Evolutionary conservation across 2,113 vertebrate species (phyloP).

Genomic region (Coryphaenoides rupestris): DNA sequence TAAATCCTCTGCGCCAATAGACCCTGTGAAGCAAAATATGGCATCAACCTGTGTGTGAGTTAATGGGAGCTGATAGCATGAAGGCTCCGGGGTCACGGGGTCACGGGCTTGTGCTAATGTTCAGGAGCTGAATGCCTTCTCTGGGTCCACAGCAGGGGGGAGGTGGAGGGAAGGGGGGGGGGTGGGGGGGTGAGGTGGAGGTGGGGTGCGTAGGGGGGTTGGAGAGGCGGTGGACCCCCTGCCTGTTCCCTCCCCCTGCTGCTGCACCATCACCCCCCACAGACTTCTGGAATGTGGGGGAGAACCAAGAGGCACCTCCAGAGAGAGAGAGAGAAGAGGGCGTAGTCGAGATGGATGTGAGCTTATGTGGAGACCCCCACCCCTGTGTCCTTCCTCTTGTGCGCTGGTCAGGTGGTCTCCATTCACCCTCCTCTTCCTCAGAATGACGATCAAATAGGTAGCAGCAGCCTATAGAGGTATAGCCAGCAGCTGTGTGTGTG

Average conservation of each 20-base stretch:
- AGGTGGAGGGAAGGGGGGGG: conserved; percentile 43
- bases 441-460: too few species aligned
- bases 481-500: not conserved
- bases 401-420: too few species aligned
- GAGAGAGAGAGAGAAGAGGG: too few species aligned
- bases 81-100: conserved; percentile 80
- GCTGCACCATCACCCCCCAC: conserved; percentile 42
- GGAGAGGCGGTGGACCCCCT: conserved; percentile 59
- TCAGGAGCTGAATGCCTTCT: conserved; percentile 85
- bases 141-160: conserved; percentile 58
- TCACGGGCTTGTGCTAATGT: conserved; percentile 77
- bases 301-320: too few species aligned
- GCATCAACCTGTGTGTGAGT: conserved; percentile 80
- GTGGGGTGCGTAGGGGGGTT: conserved; percentile 17
- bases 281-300: too few species aligned
- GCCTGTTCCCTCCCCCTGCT: conserved; percentile 50
- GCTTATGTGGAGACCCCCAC: too few species aligned
- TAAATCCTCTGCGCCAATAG: conserved; percentile 78
- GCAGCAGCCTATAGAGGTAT: not conserved
- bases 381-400: too few species aligned
- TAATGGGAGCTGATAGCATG: conserved; percentile 87
- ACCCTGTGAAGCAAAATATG: conserved; percentile 85
- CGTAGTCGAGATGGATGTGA: too few species aligned
- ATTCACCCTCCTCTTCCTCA: too few species aligned
- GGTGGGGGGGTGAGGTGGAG: conserved; percentile 22